phyloP scores from a whole-genome alignment of 2,113 vertebrate species.

The Seriola aureovittata region DNA sequence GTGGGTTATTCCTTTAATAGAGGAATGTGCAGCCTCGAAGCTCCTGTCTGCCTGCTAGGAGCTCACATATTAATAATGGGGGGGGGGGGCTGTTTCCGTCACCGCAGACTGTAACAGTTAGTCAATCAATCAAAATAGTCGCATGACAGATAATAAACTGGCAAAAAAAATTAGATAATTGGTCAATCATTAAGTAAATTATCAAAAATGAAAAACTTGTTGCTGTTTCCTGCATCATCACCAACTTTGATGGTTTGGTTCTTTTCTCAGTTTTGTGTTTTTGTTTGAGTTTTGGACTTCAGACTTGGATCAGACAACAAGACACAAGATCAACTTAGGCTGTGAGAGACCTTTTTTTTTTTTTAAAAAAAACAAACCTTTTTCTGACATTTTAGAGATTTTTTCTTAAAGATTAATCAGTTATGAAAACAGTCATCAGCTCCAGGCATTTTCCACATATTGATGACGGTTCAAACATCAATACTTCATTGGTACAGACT shows the following conservation, averaged over 20 bases:
- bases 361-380: too few species aligned
- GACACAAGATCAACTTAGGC: not conserved
- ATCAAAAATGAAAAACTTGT: not conserved
- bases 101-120: not conserved
- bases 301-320: not conserved
- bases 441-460: not conserved
- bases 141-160: too few species aligned
- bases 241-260: too few species aligned
- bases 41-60: slow-evolving; percentile 80
- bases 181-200: not conserved
- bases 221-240: too few species aligned
- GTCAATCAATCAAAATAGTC: not conserved
- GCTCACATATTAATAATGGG: slow-evolving; percentile 81
- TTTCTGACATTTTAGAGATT: too few species aligned
- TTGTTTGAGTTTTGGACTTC: not conserved
- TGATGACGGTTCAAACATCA: too few species aligned
- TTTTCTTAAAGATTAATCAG: not conserved
- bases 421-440: not conserved
- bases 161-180: not conserved
- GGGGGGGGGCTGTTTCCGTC: slow-evolving; percentile 2
- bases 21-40: slow-evolving; percentile 80
- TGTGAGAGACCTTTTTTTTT: not conserved
- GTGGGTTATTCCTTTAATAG: slow-evolving; percentile 82
- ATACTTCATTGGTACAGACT: not conserved
- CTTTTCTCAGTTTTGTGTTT: not conserved